These are phyloP conservation scores for Oreochromis aureus DNA, from an alignment of 2,113 vertebrate species.

Conservation along the genomic window DNA sequence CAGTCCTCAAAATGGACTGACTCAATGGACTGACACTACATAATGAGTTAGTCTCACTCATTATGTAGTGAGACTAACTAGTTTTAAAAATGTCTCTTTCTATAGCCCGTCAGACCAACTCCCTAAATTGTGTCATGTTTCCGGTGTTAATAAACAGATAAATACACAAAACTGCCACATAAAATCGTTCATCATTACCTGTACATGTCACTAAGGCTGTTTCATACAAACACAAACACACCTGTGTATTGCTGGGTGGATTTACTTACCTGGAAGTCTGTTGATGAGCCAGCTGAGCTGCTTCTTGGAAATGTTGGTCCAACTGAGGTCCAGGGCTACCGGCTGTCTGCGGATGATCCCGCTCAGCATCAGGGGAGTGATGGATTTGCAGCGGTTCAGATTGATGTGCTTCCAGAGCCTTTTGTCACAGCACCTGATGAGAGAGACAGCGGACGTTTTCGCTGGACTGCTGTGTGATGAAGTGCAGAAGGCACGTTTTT, in stretches of 20 bases:
- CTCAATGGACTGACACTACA: not conserved
- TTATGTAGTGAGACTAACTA: not conserved
- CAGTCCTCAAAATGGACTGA: not conserved
- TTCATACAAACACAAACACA: not conserved
- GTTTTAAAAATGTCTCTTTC: not conserved
- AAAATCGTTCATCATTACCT: not conserved
- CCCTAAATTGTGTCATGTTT: not conserved
- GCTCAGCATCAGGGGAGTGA: constrained; percentile 94
- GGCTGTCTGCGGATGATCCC: constrained; percentile 95
- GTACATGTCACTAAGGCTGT: not conserved
- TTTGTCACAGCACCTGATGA: constrained; percentile 93
- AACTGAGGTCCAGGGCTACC: constrained; percentile 89
- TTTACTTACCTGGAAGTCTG: constrained; percentile 83
- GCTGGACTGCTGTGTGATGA: not conserved
- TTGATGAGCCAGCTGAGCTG: constrained; percentile 98
- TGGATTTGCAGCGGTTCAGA: constrained; percentile 93
- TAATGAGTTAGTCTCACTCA: not conserved
- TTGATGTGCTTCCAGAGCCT: constrained; percentile 92
- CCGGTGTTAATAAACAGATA: not conserved
- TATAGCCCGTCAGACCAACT: not conserved
- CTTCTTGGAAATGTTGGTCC: constrained; percentile 98
- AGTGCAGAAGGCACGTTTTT: not conserved
- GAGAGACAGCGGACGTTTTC: not conserved
- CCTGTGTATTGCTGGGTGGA: not conserved
- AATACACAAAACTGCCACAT: not conserved